phyloP scores from a whole-genome alignment of 1,140 invertebrate genomes.

The Drosophila sp. region DNA sequence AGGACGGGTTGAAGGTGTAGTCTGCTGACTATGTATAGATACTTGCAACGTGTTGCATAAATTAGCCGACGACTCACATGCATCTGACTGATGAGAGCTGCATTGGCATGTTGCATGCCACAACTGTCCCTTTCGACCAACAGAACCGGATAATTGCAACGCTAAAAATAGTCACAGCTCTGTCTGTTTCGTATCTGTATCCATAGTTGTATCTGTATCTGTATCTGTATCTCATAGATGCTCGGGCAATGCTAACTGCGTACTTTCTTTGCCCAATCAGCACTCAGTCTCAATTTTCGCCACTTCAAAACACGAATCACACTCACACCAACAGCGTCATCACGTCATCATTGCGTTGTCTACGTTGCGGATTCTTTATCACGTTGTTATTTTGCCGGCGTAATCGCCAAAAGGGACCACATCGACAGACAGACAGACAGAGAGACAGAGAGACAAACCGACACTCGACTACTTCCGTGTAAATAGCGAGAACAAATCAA shows the following conservation, averaged over 20 bases:
- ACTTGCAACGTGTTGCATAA: conserved; percentile 75
- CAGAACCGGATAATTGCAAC: conserved; percentile 35
- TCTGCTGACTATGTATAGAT: conserved; percentile 25
- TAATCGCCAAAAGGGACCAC: conserved; percentile 27
- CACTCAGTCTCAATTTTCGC: conserved; percentile 18
- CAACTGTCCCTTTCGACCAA: conserved; percentile 49
- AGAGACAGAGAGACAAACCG: not conserved
- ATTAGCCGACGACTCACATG: conserved; percentile 43
- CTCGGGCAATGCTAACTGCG: conserved; percentile 35
- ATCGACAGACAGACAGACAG: not conserved
- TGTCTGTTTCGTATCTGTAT: not conserved
- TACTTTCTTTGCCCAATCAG: conserved; percentile 47
- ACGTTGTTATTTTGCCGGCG: conserved; percentile 47
- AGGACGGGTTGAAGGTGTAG: not conserved
- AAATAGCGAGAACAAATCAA: conserved; percentile 35
- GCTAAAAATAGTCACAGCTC: conserved; percentile 42
- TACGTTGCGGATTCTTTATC: conserved; percentile 61
- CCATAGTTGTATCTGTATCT: not conserved
- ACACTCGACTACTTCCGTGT: conserved; percentile 60
- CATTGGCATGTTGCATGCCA: not conserved
- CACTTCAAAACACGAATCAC: conserved; percentile 16
- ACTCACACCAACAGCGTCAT: conserved; percentile 12
- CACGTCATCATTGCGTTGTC: conserved; percentile 22
- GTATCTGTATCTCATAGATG: conserved; percentile 11
- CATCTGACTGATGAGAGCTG: not conserved